Evolutionary conservation across 1,140 invertebrate genomes (phyloP).

Genomic region (Ceratina calcarata): DNA sequence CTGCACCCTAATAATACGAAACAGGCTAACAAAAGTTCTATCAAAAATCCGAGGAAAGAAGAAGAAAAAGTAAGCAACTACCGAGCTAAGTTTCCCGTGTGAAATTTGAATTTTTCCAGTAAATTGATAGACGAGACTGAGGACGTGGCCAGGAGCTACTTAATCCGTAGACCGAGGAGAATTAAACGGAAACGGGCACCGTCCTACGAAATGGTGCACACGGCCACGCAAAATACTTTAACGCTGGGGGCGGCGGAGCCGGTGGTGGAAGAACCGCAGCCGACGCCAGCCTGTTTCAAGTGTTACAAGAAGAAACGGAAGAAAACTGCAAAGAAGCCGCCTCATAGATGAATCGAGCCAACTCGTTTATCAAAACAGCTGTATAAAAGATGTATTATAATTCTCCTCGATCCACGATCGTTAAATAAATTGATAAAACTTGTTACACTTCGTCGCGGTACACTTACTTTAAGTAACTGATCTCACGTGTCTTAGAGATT

Average conservation of each 20-base stretch:
- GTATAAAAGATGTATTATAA: neutral
- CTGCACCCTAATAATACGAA: conserved; percentile 68
- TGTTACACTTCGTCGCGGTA: no score
- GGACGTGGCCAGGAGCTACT: conserved; percentile 6
- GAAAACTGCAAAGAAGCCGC: conserved; percentile 53
- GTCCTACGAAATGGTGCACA: conserved; percentile 49
- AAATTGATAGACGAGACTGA: conserved; percentile 49
- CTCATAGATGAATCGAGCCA: conserved; percentile 26
- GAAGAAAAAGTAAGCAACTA: conserved; percentile 48
- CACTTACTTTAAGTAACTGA: no score
- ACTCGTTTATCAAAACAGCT: neutral
- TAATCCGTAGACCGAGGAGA: conserved; percentile 51
- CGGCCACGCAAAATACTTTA: conserved; percentile 59
- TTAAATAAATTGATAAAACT: no score
- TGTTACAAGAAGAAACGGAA: conserved; percentile 74
- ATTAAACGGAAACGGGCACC: conserved; percentile 49
- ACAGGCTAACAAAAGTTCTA: conserved; percentile 54
- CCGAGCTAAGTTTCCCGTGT: no score
- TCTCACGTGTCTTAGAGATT: no score
- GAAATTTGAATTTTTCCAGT: neutral
- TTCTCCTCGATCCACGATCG: no score
- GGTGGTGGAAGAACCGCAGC: conserved; percentile 57
- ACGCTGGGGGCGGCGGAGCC: conserved; percentile 47
- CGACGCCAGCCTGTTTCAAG: conserved; percentile 63
- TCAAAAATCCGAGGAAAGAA: conserved; percentile 53